These are phyloP conservation scores for Liasis olivaceus DNA, from an alignment of 2,797 vertebrate genomes.

Conservation along the genomic window DNA sequence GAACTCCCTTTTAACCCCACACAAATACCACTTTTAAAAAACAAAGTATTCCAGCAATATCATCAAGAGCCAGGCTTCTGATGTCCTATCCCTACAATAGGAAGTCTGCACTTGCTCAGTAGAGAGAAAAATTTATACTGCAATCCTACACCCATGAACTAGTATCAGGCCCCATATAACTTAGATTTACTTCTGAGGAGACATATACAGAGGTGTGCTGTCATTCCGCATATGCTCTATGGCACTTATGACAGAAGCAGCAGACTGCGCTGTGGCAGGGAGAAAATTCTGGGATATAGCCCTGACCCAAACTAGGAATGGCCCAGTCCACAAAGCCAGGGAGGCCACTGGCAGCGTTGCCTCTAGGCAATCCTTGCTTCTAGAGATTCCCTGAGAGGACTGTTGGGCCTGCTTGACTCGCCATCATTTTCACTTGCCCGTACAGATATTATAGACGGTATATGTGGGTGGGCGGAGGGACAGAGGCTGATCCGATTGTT, in stretches of 20 bases:
- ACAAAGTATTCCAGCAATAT: not conserved
- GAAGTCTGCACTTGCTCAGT: not conserved
- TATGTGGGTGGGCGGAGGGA: not conserved
- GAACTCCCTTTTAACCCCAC: not conserved
- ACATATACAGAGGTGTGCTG: not conserved
- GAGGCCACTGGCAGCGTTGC: too few relatives aligned
- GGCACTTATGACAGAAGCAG: not conserved
- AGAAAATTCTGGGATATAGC: not conserved
- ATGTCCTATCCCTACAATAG: not conserved
- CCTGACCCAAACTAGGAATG: not conserved
- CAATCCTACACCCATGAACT: not conserved
- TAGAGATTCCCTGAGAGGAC: not conserved
- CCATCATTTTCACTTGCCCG: conserved; percentile 34
- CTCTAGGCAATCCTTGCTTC: not conserved
- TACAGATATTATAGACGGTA: not conserved
- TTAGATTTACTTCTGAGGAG: not conserved
- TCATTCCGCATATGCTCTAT: not conserved
- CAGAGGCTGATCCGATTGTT: not conserved
- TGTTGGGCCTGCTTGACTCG: conserved; percentile 27
- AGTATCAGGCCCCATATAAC: not conserved
- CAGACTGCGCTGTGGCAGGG: not conserved
- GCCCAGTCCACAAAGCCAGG: not conserved
- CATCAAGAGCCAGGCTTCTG: too few relatives aligned
- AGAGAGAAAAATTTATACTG: not conserved
- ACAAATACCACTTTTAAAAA: not conserved